Evolutionary conservation across 2,888 invertebrate species (phyloP).

Genomic region (Colletes collaris): DNA sequence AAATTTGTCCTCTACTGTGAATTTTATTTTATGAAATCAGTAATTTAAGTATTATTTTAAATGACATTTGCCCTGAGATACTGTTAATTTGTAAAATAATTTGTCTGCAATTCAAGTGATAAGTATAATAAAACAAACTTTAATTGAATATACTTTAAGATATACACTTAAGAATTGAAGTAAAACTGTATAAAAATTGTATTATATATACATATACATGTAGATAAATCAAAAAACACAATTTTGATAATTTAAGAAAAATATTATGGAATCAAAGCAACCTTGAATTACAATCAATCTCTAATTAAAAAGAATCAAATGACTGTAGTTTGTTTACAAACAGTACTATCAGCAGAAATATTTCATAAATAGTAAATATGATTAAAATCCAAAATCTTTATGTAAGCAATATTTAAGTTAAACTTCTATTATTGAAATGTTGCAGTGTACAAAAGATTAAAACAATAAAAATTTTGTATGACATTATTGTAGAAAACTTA

Average conservation of each 20-base stretch:
- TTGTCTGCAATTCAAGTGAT: too few species aligned
- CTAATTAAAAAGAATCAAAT: neutral
- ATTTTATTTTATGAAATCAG: too few species aligned
- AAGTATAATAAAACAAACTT: too few species aligned
- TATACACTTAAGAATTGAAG: too few species aligned
- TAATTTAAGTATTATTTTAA: too few species aligned
- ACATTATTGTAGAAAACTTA: slow-evolving; percentile 71
- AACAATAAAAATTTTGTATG: neutral
- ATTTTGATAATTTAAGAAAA: neutral
- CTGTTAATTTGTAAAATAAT: too few species aligned
- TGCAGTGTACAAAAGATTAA: neutral
- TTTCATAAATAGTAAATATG: too few species aligned
- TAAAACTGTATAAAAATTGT: neutral
- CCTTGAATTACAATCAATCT: neutral
- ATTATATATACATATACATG: neutral
- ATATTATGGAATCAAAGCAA: neutral
- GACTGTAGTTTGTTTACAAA: neutral
- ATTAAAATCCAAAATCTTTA: neutral
- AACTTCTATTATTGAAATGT: neutral
- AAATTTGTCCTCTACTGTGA: too few species aligned
- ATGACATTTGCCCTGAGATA: too few species aligned
- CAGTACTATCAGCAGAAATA: too few species aligned
- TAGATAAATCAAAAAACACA: neutral
- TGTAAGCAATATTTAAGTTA: neutral
- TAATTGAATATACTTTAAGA: too few species aligned